Percentiles rank a stretch among this genome's conserved stretches.
Evolutionary conservation across 2,113 vertebrate genomes (phyloP).

Genomic region (Collichthys lucidus): DNA sequence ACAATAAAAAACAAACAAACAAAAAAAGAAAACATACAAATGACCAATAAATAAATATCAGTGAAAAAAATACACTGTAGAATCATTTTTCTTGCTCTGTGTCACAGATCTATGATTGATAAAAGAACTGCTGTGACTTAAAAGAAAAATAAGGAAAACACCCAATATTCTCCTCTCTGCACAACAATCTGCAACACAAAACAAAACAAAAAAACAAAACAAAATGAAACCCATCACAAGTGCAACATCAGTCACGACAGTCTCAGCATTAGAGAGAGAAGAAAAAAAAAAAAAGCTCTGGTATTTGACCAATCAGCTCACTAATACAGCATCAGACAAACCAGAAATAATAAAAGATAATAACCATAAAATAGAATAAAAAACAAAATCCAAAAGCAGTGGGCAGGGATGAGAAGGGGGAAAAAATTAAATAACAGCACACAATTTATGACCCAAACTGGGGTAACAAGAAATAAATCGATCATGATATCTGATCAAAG

Average conservation of each 20-base stretch:
- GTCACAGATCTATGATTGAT: conserved; percentile 78
- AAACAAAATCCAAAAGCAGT: conserved; percentile 44
- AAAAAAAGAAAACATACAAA: conserved; percentile 52
- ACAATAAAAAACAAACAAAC: conserved; percentile 47
- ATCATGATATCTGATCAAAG: conserved; percentile 65
- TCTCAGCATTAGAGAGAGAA: conserved; percentile 66
- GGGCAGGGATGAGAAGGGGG: conserved; percentile 11
- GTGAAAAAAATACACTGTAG: conserved; percentile 80
- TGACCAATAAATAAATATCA: conserved; percentile 83
- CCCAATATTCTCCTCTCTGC: conserved; percentile 61
- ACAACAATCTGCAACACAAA: conserved; percentile 70
- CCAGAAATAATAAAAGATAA: conserved; percentile 38
- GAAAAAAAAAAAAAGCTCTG: conserved; percentile 48
- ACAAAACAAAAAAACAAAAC: conserved; percentile 29
- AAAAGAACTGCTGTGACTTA: conserved; percentile 71
- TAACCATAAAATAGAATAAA: conserved; percentile 41
- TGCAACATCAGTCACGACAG: conserved; percentile 81
- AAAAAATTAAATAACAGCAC: conserved; percentile 66
- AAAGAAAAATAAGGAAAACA: conserved; percentile 68
- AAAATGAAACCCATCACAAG: conserved; percentile 76
- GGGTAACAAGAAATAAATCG: conserved; percentile 64
- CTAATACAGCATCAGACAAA: conserved; percentile 77
- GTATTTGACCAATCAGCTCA: conserved; percentile 65
- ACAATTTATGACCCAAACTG: conserved; percentile 68
- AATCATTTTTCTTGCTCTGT: conserved; percentile 71